Evolutionary conservation across 2,113 vertebrate species (phyloP), one percentile per base, ranked within the genome.

Genomic region (Pomatorhinus ruficollis): DNA sequence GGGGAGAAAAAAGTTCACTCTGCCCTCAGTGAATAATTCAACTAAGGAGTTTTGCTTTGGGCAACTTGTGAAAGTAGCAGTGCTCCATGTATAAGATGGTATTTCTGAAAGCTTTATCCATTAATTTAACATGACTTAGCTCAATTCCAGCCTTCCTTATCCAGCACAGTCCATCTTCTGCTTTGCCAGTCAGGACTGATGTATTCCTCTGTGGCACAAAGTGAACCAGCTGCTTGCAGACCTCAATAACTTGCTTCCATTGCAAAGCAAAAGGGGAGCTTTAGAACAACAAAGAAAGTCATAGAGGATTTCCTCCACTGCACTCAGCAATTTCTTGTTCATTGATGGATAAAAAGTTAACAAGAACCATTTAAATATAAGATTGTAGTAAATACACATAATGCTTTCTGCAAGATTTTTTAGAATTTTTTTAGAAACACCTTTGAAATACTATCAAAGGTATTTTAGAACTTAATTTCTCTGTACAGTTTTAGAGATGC

Each of bases 21-120:
- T 93, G 83, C 72, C 94, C 80, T 89, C 72, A 44, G 86, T 97
- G 91, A 95, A 95, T 97, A 95, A 97, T 96, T 97, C 76, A 97
- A 31, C 86, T 92, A 40, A 94, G 85, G 72, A 90, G 72, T 83
- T 96, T 92, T 95, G 89, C 95, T 97, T 40, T 86, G 80, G 86
- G 95, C 94, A 87, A 35, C 76, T 87, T 86, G 90, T 78, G 89
- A 66, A 90, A 93, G 86, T 74, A 95, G 90, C 54, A 86, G 68
- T 83, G 42, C 33, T 95, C 91, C 54, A 37, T 81, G 80, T 89
- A 78, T 88, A 50, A 93, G 94, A 90, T 66, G 64, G 69, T 92
- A 77, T 89, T 95, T 92, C 94, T 95, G 91, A 93, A 96, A 97
- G 95, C 80, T 87, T 96, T 95, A 63, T 52, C 59, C 76, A 95